Evolutionary conservation across 2,797 vertebrate species (phyloP).

Genomic region (Mycteria americana): DNA sequence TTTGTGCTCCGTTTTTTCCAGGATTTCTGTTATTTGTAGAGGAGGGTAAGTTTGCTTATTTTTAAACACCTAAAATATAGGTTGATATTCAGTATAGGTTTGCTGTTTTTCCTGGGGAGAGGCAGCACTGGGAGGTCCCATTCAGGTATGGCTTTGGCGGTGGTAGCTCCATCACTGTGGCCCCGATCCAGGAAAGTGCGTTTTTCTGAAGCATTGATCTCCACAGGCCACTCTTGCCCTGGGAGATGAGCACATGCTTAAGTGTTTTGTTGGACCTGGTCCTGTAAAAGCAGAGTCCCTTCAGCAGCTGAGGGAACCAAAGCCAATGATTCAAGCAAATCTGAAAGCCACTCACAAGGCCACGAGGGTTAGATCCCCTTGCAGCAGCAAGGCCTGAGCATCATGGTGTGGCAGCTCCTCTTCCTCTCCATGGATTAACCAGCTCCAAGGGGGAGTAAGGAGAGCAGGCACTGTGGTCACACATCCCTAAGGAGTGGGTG

Average conservation of each 20-base stretch:
- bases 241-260: background rate
- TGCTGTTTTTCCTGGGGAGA: background rate
- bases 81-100: background rate
- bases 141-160: background rate
- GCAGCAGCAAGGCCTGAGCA: background rate
- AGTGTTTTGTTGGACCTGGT: background rate
- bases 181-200: background rate
- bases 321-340: background rate
- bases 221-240: background rate
- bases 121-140: background rate
- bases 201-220: background rate
- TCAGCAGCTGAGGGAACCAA: background rate
- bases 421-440: background rate
- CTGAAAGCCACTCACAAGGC: background rate
- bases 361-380: background rate
- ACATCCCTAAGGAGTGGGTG: rapidly evolving
- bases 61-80: background rate
- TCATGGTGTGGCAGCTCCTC: background rate
- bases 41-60: background rate
- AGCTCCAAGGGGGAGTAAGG: background rate
- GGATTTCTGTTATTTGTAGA: conserved; percentile 3
- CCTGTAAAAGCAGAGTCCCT: background rate
- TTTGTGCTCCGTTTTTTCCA: conserved; percentile 37
- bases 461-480: background rate
- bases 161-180: background rate